A percentile compares a stretch with the other conserved stretches of the same genome.
Conservation (phyloP, 2,113 vertebrate genomes). For the Sakesphorus luctuosus region DNA sequence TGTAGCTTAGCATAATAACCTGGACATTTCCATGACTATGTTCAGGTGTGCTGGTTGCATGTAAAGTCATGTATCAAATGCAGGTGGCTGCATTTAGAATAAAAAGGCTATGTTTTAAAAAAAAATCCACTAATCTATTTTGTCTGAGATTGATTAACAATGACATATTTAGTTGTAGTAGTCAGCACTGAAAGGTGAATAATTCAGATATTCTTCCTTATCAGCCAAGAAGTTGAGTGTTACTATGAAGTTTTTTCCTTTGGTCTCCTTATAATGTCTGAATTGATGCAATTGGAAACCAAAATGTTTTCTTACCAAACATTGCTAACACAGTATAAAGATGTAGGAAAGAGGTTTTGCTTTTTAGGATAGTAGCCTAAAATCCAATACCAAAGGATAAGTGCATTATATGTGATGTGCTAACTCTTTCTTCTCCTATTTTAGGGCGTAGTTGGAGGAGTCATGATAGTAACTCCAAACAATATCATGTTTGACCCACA, state of each 20-base stretch:
- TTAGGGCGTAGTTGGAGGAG: slow-evolving; percentile 95
- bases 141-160: neutral
- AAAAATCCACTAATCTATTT: neutral
- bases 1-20: neutral
- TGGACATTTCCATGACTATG: neutral
- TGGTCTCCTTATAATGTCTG: neutral
- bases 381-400: neutral
- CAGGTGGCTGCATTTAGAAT: neutral
- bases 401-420: neutral
- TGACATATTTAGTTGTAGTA: neutral
- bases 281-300: neutral
- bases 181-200: neutral
- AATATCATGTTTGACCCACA: slow-evolving; percentile 99
- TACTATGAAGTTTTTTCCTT: neutral
- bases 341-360: neutral
- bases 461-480: slow-evolving; percentile 98
- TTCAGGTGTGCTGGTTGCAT: neutral
- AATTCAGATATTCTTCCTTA: neutral
- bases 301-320: neutral
- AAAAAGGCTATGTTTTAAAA: neutral
- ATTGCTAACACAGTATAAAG: neutral
- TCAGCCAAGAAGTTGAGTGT: neutral
- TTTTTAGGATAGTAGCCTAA: neutral
- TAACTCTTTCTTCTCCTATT: slow-evolving; percentile 20
- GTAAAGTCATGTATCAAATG: neutral